Conservation (phyloP, 2,888 invertebrate genomes). For the Hartigia nigra region DNA sequence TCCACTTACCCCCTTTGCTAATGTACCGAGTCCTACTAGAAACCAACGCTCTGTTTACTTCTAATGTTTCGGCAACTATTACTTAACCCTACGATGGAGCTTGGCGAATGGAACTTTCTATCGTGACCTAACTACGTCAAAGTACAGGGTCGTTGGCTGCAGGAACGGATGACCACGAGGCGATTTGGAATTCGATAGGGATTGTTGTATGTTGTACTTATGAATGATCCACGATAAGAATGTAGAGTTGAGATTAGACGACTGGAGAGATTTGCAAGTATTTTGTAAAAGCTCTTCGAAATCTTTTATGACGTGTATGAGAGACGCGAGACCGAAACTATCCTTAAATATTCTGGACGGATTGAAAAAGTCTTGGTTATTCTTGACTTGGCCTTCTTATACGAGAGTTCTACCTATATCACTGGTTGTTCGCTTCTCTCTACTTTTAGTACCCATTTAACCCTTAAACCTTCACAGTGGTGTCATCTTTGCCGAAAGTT, state of each 20-base stretch:
- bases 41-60: too few species aligned
- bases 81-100: too few species aligned
- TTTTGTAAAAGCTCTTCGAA: not conserved
- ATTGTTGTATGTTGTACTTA: not conserved
- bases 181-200: not conserved
- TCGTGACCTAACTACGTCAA: too few species aligned
- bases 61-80: too few species aligned
- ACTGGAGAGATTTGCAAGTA: not conserved
- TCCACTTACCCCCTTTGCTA: too few species aligned
- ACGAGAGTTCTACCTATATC: not conserved
- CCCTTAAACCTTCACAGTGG: not conserved
- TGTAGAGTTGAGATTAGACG: not conserved
- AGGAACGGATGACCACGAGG: too few species aligned
- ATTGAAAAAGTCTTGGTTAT: not conserved
- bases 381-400: not conserved
- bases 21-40: too few species aligned
- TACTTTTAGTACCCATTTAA: not conserved
- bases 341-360: not conserved
- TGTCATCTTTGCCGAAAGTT: slow-evolving; percentile 9
- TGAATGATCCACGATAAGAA: not conserved
- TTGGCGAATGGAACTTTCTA: too few species aligned
- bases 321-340: not conserved
- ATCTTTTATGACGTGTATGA: not conserved
- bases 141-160: too few species aligned
- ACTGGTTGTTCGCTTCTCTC: not conserved